Base-by-base conservation (phyloP, 2,888 invertebrate genomes). In the Acrobasis consociella region DNA sequence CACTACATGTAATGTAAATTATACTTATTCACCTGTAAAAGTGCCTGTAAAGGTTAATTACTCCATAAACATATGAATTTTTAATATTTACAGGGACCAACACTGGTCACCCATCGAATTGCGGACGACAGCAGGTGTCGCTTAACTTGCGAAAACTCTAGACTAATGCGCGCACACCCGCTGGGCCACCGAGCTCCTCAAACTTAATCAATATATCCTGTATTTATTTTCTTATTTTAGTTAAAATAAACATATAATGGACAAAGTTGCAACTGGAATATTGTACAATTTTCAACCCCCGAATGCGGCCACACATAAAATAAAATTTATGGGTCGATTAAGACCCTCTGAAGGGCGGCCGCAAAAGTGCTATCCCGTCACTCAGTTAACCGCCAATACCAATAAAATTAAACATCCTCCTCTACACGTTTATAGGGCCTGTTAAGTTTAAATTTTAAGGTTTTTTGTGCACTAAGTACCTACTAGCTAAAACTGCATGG, bases 311-410 rank as follows among this genome's bases (percentile, higher is more conserved):
- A 76, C 76, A 77, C 82, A 86, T 85, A 85, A 85, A 87, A 85
- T 78, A 79, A 82, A 85, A 87, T 87, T 83, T 85, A 87, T 87
- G 75, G 83, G 72, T 81, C 86, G 86, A 83, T 87, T 85, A 85
- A 83, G 82, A 81, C 81, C 84, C 81, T 81, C 81, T 76, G 80
- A 80, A 82, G 82, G 83, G 80, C 78, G 73, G 73, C 85, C 86
- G 73, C 85, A 82, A 85, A 87, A 83, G 82, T 77, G 81, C 80
- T 78, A 69, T 73, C 74, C 79, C 81, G 81, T 80, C 86, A 81
- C 85, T 86, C 81, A 75, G 77, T 70, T 76, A 78, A 78, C 85
- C 85, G 76, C 83, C 81, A 79, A 82, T 82, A 58, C 65, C 56
- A 59, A 55, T 76, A 76, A 81, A 83, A 84, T 76, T 74, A 73